These are phyloP conservation scores for Cyprinus carpio DNA, from an alignment of 2,113 vertebrate genomes.

Conservation along the genomic window DNA sequence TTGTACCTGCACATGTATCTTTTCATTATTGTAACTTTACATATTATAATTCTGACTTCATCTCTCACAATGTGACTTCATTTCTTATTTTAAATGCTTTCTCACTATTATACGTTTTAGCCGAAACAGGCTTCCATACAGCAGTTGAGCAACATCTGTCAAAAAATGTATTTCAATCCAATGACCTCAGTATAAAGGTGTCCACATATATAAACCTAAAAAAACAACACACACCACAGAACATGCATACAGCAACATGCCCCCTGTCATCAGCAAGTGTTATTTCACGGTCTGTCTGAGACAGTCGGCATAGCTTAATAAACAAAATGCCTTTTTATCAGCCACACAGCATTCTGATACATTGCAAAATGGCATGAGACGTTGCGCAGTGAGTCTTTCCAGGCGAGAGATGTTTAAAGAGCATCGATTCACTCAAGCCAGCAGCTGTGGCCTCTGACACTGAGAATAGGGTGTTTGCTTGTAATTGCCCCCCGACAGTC, in stretches of 20 bases:
- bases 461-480: slow-evolving; percentile 60
- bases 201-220: background rate
- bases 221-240: background rate
- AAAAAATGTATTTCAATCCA: background rate
- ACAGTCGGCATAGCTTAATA: slow-evolving; percentile 52
- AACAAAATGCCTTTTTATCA: slow-evolving; percentile 69
- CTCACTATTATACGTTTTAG: background rate
- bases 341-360: slow-evolving; percentile 67
- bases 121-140: background rate
- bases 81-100: background rate
- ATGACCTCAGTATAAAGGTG: background rate
- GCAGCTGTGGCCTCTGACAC: slow-evolving; percentile 61
- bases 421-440: slow-evolving; percentile 66
- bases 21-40: background rate
- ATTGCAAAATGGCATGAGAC: slow-evolving; percentile 67
- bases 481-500: slow-evolving; percentile 57
- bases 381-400: slow-evolving; percentile 68
- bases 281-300: slow-evolving; percentile 53
- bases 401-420: slow-evolving; percentile 64
- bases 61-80: background rate
- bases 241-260: background rate
- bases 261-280: slow-evolving; percentile 45
- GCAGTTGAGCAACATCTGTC: background rate
- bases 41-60: background rate
- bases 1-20: background rate